These are phyloP conservation scores for Planiliza haematocheilus DNA, from an alignment of 2,113 vertebrate species.

Conservation along the genomic window DNA sequence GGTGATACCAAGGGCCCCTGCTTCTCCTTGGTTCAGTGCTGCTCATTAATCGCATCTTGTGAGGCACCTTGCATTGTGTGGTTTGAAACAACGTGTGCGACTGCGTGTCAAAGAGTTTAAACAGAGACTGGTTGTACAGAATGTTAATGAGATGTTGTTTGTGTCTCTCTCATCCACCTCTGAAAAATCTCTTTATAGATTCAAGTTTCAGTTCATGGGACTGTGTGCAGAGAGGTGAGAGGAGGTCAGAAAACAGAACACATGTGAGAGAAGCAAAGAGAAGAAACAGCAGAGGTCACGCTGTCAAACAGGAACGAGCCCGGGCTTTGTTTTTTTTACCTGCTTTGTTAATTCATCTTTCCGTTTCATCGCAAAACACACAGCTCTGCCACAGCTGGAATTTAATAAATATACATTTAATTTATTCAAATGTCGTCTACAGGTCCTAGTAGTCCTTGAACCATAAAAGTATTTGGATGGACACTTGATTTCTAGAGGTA, in stretches of 20 bases:
- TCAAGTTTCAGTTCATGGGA: too few species aligned
- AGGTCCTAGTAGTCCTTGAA: too few species aligned
- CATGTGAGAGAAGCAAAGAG: neutral
- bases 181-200: neutral
- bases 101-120: conserved; percentile 14
- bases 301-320: neutral
- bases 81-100: neutral
- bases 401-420: too few species aligned
- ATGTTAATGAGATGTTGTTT: conserved; percentile 13
- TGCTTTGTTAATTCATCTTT: neutral
- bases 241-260: neutral
- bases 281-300: neutral
- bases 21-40: conserved; percentile 36
- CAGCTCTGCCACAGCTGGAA: neutral
- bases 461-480: neutral
- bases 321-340: neutral
- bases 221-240: neutral
- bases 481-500: neutral
- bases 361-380: neutral
- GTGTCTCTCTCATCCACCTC: neutral
- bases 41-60: conserved; percentile 48
- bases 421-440: too few species aligned
- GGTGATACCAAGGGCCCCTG: conserved; percentile 27
- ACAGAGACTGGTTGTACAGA: conserved; percentile 3
- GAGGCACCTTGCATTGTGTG: neutral